A percentile compares a stretch with the other conserved stretches of the same genome.
Evolutionary conservation across 2,113 vertebrate genomes (phyloP).

Genomic region (Mus spicilegus): DNA sequence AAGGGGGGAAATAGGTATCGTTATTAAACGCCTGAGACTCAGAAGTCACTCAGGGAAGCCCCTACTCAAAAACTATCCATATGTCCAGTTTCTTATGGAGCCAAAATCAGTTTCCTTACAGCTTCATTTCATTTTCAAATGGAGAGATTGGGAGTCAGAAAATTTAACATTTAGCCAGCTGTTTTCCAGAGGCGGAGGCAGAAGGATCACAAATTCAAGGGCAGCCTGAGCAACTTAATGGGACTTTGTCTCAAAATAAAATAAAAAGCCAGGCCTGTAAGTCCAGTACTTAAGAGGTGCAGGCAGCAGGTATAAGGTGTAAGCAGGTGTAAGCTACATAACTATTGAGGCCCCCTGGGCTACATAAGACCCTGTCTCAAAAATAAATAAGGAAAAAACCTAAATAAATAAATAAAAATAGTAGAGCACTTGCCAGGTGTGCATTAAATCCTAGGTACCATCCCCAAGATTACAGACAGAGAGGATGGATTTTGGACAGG

Average conservation of each 20-base stretch:
- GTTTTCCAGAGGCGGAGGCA: not conserved
- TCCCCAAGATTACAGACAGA: not conserved
- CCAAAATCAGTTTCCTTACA: not conserved
- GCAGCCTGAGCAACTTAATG: not conserved
- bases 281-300: not conserved
- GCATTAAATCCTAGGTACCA: not conserved
- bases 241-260: not conserved
- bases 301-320: not conserved
- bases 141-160: not conserved
- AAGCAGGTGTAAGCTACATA: too few species aligned
- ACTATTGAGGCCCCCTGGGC: not conserved
- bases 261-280: not conserved
- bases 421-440: not conserved
- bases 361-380: not conserved
- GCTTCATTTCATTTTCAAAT: not conserved
- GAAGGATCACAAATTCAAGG: not conserved
- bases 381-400: not conserved
- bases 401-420: not conserved
- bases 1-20: rapidly evolving
- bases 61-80: rapidly evolving
- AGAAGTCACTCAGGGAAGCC: not conserved
- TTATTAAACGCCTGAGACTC: not conserved
- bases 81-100: not conserved
- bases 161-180: not conserved
- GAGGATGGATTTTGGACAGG: rapidly evolving